Base-by-base conservation (phyloP, 2,113 vertebrate species). In the Aphelocoma coerulescens region DNA sequence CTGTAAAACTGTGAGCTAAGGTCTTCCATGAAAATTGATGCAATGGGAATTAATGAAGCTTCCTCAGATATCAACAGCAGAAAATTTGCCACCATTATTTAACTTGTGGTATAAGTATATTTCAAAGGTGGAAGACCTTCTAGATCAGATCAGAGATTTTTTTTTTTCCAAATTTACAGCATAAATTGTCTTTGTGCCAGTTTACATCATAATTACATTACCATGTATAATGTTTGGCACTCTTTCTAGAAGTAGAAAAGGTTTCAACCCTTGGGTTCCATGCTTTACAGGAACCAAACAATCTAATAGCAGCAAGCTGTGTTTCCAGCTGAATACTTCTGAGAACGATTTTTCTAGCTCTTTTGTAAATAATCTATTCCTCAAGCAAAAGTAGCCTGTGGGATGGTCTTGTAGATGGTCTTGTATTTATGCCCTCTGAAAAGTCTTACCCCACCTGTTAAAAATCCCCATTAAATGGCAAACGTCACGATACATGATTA, bases 181-280 rank as follows among this genome's bases (percentile, higher is more conserved):
- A 65, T 35, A 82, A 81, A 28, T 86, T 88, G 58, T 75, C 58
- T 30, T 82, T 13, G 11, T 87, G 61, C 66, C 95, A 93, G 48
- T 61, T 92, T 92, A 84, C 65, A 57, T 93, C 88, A 81, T 86
- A 91, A 94, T 90, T 95, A 87, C 52, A 72, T 94, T 85, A 94
- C 20, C 23, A 27, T 28, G n/a, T 84, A 81, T 68, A 84, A 81
- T 26, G 14, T 87, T 67, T 90, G 74, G 58, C 63, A 54, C 49
- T 54, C 46, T 37, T 81, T 58, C 52, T 55, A 35, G 62, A 85
- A 91, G 67, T 15, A 93, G 37, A 68, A 73, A 68, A 49, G 3
- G 11, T 85, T 96, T 91, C 74, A 85, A 3, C 10, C 12, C n/a
- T 81, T 27, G 30, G 10, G 28, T 85, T 54, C 67, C 71, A 17